These are phyloP conservation scores for Phaenicophaeus curvirostris DNA, from an alignment of 2,797 vertebrate genomes.

Conservation along the genomic window DNA sequence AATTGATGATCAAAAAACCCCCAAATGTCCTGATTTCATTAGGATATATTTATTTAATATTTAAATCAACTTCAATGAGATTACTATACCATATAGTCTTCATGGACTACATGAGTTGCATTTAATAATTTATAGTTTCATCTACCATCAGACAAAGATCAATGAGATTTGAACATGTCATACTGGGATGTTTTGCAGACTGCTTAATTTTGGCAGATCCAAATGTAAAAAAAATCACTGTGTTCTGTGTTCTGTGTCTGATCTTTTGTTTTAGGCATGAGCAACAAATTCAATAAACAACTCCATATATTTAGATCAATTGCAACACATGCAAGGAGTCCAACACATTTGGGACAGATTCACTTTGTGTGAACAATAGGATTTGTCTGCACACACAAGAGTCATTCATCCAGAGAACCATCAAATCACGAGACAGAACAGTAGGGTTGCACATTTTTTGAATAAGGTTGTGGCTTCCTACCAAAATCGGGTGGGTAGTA, in stretches of 20 bases:
- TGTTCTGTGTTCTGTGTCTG: neutral
- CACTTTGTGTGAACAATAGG: neutral
- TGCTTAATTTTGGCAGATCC: neutral
- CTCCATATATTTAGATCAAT: neutral
- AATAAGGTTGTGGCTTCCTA: neutral
- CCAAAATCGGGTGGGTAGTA: neutral
- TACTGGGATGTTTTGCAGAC: neutral
- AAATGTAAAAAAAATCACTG: neutral
- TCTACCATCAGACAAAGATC: neutral
- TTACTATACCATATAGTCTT: neutral
- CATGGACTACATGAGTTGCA: neutral
- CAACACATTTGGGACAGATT: neutral
- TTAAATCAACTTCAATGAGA: neutral
- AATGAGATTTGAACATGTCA: neutral
- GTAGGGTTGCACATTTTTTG: neutral
- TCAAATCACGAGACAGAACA: neutral
- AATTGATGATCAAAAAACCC: neutral
- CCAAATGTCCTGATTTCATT: neutral
- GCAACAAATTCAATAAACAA: neutral
- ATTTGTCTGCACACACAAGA: slow-evolving; percentile 4
- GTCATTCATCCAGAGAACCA: neutral
- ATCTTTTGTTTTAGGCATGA: neutral
- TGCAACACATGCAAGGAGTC: neutral
- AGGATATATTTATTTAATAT: neutral
- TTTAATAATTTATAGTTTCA: neutral